These are phyloP conservation scores for Scrobipalpa costella DNA, from an alignment of 2,888 invertebrate genomes.

Conservation along the genomic window DNA sequence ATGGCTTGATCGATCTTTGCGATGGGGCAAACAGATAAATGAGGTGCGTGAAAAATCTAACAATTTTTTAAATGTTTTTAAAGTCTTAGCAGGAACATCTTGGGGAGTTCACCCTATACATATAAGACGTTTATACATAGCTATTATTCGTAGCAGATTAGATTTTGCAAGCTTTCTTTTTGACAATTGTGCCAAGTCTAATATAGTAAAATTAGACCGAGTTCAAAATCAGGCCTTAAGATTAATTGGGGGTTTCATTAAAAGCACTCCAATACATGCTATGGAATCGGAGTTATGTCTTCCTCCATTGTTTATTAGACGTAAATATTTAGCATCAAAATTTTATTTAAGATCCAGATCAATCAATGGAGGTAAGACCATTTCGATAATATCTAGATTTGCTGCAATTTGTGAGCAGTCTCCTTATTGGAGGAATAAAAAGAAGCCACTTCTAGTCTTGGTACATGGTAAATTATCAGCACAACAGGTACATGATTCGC, in stretches of 20 bases:
- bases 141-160: constrained; percentile 36
- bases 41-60: constrained; percentile 27
- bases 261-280: constrained; percentile 34
- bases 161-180: constrained; percentile 35
- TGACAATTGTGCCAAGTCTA: constrained; percentile 26
- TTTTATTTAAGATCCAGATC: constrained; percentile 13
- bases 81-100: background rate
- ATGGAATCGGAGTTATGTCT: constrained; percentile 27
- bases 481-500: background rate
- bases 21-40: constrained; percentile 29
- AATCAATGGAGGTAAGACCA: background rate
- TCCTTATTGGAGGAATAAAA: background rate
- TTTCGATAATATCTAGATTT: background rate
- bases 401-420: background rate
- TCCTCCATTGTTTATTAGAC: background rate
- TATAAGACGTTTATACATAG: constrained; percentile 36
- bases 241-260: constrained; percentile 35
- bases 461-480: background rate
- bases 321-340: background rate
- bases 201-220: constrained; percentile 33
- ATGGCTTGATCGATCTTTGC: constrained; percentile 29
- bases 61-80: constrained; percentile 16
- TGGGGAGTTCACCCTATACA: constrained; percentile 5
- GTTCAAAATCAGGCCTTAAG: constrained; percentile 35
- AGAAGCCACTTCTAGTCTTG: background rate